Evolutionary conservation across 2,113 vertebrate species (phyloP).

Genomic region (Crotophaga sulcirostris): DNA sequence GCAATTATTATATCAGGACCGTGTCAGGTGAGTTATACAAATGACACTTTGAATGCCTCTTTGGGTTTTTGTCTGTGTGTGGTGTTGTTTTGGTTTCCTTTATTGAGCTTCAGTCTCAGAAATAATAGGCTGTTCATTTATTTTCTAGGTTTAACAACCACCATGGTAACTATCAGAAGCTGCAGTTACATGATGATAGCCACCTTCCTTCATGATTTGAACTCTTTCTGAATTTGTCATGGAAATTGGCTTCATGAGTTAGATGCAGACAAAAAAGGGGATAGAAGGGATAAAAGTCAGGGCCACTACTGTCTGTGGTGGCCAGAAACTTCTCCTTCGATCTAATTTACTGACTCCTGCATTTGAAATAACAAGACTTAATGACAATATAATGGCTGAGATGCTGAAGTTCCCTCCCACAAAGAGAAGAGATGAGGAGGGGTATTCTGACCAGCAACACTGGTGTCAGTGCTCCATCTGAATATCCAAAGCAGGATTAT

Average conservation of each 20-base stretch:
- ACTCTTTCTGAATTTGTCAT: not conserved
- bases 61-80: not conserved
- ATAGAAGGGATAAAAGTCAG: not conserved
- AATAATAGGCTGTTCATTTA: slow-evolving; percentile 33
- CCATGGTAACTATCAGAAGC: slow-evolving; percentile 7
- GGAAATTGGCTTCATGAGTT: not conserved
- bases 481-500: not conserved
- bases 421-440: not conserved
- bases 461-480: not conserved
- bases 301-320: fast-evolving
- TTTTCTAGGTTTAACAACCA: slow-evolving; percentile 3
- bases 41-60: not conserved
- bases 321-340: not conserved
- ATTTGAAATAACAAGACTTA: not conserved
- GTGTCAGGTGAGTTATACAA: slow-evolving; percentile 20
- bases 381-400: not conserved
- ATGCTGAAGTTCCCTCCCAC: not conserved
- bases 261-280: not conserved
- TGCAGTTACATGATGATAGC: not conserved
- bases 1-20: not conserved
- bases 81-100: slow-evolving; percentile 3
- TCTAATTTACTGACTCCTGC: not conserved
- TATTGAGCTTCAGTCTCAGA: not conserved
- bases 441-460: not conserved
- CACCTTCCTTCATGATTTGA: not conserved